Evolutionary conservation across 2,888 invertebrate genomes (phyloP), one percentile per base, ranked within the genome.

Genomic region (Cerastis rubricosa): DNA sequence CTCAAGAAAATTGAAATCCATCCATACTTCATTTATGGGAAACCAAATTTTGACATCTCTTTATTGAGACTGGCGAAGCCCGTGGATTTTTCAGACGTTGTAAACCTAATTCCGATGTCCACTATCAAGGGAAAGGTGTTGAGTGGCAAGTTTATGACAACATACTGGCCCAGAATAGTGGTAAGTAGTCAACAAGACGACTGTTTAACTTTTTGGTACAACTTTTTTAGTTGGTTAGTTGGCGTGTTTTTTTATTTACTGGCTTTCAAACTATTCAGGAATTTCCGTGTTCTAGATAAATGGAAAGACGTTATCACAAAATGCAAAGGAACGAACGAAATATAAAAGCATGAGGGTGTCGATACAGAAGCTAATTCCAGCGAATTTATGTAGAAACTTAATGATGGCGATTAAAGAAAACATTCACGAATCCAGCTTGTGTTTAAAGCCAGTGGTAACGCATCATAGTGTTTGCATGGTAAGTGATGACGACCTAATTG

Each of bases 161-260:
- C 93, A 0, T 96, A 96, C 75, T 96, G 96, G 96, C 94, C 96
- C 0, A 92, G 95, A 61, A 86, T 96, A 49, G 89, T 96, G 80
- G 96, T 96, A 82, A 95, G 96, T 94, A n/a, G 25, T 0, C 6
- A 61, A 61, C 51, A 14, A 11, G 14, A 19, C 6, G 29, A 40
- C 17, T 63, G 8, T 7, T 47, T 0, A 25, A 6, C 2, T 47
- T 22, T 29, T 14, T 35, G 35, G 35, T 35, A 35, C 35, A 35
- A 35, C 35, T 35, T 35, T 35, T 35, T 35, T 35, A 35, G 35
- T 35, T 35, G 35, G 35, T 35, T 35, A 35, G 1, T 35, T 35
- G 35, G 35, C 35, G 35, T 35, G 35, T 35, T 35, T 35, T 35
- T 35, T 35, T 35, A 1, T 35, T 35, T 3, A 35, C 40, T 40